Conservation (phyloP, 2,888 invertebrate species). For the Caenorhabditis wallacei region DNA sequence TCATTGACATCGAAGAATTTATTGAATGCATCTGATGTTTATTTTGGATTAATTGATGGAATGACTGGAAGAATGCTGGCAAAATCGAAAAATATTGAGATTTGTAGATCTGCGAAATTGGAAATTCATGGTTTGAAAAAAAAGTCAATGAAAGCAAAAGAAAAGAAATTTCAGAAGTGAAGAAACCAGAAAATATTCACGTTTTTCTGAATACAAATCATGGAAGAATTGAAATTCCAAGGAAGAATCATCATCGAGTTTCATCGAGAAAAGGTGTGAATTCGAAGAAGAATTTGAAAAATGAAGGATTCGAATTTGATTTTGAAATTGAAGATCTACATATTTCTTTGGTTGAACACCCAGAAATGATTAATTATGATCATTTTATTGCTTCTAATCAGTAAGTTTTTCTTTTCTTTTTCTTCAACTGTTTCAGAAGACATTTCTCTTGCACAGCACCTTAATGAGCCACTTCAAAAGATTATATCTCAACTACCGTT, state of each 20-base stretch:
- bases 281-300: not conserved
- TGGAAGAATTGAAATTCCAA: slow-evolving; percentile 37
- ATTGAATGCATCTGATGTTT: slow-evolving; percentile 46
- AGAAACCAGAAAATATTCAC: slow-evolving; percentile 24
- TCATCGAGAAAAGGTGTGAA: slow-evolving; percentile 11
- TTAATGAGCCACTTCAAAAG: no score
- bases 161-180: slow-evolving; percentile 29
- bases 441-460: no score
- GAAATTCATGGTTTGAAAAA: slow-evolving; percentile 39
- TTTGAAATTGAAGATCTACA: slow-evolving; percentile 48
- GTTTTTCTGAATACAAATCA: slow-evolving; percentile 43
- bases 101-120: slow-evolving; percentile 47
- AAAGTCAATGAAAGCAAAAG: not conserved
- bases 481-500: no score
- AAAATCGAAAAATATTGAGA: slow-evolving; percentile 38
- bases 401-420: slow-evolving; percentile 31
- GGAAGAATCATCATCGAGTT: not conserved
- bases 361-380: slow-evolving; percentile 32
- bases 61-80: slow-evolving; percentile 62
- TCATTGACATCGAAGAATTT: slow-evolving; percentile 49
- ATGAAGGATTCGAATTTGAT: slow-evolving; percentile 19
- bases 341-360: slow-evolving; percentile 23
- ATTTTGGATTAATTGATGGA: slow-evolving; percentile 62
- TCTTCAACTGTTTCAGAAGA: no score
- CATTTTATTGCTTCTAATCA: slow-evolving; percentile 47